These are phyloP conservation scores for Akabosia matsudoensis DNA, from an alignment of 1,140 invertebrate genomes.

Conservation along the genomic window DNA sequence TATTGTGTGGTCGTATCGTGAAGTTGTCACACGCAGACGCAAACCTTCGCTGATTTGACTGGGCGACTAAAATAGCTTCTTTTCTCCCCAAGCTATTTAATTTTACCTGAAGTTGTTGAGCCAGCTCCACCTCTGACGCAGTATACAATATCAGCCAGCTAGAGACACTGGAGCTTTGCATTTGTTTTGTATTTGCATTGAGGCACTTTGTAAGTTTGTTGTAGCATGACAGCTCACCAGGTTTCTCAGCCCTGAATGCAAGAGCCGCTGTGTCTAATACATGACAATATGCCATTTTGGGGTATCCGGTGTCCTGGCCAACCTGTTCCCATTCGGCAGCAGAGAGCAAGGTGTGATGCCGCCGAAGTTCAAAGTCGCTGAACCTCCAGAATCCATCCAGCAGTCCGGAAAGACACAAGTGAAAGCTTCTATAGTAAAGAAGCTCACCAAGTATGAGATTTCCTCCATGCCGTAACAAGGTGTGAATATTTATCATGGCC, in stretches of 20 bases:
- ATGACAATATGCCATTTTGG: not conserved
- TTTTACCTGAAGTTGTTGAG: too few species aligned
- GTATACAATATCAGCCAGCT: too few species aligned
- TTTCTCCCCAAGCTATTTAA: too few species aligned
- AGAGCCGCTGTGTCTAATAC: too few species aligned
- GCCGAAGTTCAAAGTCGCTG: slow-evolving; percentile 23
- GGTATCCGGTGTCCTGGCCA: slow-evolving; percentile 13
- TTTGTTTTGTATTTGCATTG: too few species aligned
- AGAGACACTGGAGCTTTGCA: too few species aligned
- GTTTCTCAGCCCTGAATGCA: not conserved
- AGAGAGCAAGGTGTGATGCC: not conserved
- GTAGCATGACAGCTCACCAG: not conserved
- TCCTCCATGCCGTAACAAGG: slow-evolving; percentile 9
- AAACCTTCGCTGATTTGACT: too few species aligned
- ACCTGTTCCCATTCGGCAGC: slow-evolving; percentile 2
- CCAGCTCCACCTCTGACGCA: too few species aligned
- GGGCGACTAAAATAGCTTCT: too few species aligned
- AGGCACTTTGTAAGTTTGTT: not conserved
- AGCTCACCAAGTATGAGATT: not conserved
- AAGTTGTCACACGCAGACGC: not conserved
- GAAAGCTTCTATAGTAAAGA: not conserved
- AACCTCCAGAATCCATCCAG: slow-evolving; percentile 39
- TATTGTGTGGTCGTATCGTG: not conserved
- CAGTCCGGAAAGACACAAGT: slow-evolving; percentile 15
- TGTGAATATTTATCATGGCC: not conserved